Percentiles rank a stretch among this genome's conserved stretches.
phyloP scores from a whole-genome alignment of 2,888 invertebrate genomes.

The Smittia aterrima region DNA sequence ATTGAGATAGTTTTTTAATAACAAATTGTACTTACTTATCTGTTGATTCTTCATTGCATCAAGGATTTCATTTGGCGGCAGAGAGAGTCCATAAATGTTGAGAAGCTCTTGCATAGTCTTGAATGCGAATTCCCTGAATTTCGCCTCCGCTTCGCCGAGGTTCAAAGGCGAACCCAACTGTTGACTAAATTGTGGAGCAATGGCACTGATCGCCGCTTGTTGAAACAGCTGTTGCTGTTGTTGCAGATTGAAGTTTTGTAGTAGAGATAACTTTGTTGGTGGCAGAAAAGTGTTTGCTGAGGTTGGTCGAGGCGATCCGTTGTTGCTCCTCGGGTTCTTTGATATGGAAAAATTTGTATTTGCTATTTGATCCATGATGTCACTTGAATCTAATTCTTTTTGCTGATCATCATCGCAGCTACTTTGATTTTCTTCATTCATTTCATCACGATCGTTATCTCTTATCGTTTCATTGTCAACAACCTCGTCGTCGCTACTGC shows the following conservation, averaged over 20 bases:
- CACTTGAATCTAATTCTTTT: background rate
- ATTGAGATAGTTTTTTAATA: background rate
- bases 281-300: constrained; percentile 31
- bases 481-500: constrained; percentile 32
- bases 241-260: constrained; percentile 29
- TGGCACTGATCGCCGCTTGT: constrained; percentile 6
- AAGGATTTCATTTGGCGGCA: constrained; percentile 45
- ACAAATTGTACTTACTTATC: background rate
- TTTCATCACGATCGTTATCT: constrained; percentile 26
- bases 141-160: constrained; percentile 40
- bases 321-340: constrained; percentile 32
- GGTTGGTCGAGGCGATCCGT: constrained; percentile 24
- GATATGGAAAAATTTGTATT: constrained; percentile 42
- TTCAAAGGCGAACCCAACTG: background rate
- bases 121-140: constrained; percentile 44
- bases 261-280: constrained; percentile 26
- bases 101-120: constrained; percentile 45
- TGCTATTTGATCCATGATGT: constrained; percentile 3
- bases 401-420: background rate
- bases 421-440: constrained; percentile 9
- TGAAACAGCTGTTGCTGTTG: constrained; percentile 31
- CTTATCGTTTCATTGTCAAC: background rate
- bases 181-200: constrained; percentile 26
- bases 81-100: constrained; percentile 45
- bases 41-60: constrained; percentile 43